Evolutionary conservation across 1,140 invertebrate species (phyloP), one percentile per base, ranked within the genome.

Genomic region (Apis dorsata): DNA sequence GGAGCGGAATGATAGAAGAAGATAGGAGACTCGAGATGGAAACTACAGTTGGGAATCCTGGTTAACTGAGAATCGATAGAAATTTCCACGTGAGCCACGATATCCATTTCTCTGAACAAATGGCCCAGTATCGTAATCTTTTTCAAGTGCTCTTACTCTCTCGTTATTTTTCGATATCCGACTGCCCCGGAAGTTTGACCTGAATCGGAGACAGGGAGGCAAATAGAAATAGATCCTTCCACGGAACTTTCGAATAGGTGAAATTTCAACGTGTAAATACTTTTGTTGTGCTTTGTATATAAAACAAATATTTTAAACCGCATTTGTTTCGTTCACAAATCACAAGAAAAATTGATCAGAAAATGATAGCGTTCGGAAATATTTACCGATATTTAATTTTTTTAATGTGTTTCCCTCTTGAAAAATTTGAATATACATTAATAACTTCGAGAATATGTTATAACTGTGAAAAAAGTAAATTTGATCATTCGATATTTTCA

Each of bases 11-110:
- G 34, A 34, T 60, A 44, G 65, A n/a, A 53, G n/a, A 13, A 28
- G 59, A 60, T 49, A 53, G 24, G 28, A 74, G 63, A 49, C 11
- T 51, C 57, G 17, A n/a, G 66, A 81, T 65, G 68, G 70, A 88
- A 85, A 85, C 79, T 63, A 65, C 63, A 69, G 8, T 17, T 34
- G 83, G 73, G 73, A 88, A 85, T 83, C 60, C 49, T 72, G 79
- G 59, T 86, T 88, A 88, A 88, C 86, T 76, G 86, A 88, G 69
- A 88, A 88, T 88, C 87, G 85, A 88, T 88, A 88, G 77, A 85
- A 88, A 88, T 88, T 88, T 88, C 73, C 68, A 85, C 55, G 77
- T 10, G 63, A 34, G 28, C 79, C 73, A 44, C 84, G 80, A 83
- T 88, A 88, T 85, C 80, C 72, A 85, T 88, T 85, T 83, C 77